phyloP scores from a whole-genome alignment of 2,797 vertebrate species.

The Gambusia yucatana region DNA sequence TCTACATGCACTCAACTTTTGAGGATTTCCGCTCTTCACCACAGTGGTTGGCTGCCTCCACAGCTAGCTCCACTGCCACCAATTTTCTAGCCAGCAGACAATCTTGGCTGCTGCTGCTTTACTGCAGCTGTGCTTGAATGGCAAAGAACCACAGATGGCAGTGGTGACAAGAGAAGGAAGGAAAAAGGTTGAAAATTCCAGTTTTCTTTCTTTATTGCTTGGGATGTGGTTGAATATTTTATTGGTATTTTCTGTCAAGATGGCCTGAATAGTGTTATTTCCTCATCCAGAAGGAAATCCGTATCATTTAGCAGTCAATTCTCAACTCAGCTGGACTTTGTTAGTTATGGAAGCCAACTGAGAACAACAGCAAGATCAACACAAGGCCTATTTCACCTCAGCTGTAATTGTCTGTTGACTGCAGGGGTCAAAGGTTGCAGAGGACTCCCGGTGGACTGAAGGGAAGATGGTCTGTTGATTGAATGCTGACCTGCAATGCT shows the following conservation, averaged over 20 bases:
- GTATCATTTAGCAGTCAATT: slow-evolving; percentile 31
- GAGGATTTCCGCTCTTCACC: slow-evolving; percentile 53
- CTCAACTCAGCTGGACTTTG: slow-evolving; percentile 47
- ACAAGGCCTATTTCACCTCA: slow-evolving; percentile 56
- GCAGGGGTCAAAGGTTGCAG: slow-evolving; percentile 61
- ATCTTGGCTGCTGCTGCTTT: slow-evolving; percentile 60
- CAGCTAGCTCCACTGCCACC: slow-evolving; percentile 37
- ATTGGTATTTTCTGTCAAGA: background rate
- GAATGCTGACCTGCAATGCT: slow-evolving; percentile 27
- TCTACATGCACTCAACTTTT: slow-evolving; percentile 56
- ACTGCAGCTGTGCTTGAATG: slow-evolving; percentile 68
- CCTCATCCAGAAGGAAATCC: background rate
- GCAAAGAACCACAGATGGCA: slow-evolving; percentile 52
- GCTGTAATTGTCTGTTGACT: slow-evolving; percentile 64
- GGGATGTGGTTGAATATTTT: slow-evolving; percentile 21
- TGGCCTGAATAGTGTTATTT: slow-evolving; percentile 3
- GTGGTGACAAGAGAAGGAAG: slow-evolving; percentile 42
- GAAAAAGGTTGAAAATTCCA: slow-evolving; percentile 28
- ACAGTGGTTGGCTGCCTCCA: slow-evolving; percentile 29
- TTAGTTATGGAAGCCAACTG: slow-evolving; percentile 37
- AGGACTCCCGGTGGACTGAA: slow-evolving; percentile 36
- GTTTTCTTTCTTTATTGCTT: slow-evolving; percentile 14
- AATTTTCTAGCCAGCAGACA: slow-evolving; percentile 55
- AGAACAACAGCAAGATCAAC: slow-evolving; percentile 66
- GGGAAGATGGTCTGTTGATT: slow-evolving; percentile 40